Conservation (phyloP, 2,888 invertebrate species). For the Emmelina monodactyla region DNA sequence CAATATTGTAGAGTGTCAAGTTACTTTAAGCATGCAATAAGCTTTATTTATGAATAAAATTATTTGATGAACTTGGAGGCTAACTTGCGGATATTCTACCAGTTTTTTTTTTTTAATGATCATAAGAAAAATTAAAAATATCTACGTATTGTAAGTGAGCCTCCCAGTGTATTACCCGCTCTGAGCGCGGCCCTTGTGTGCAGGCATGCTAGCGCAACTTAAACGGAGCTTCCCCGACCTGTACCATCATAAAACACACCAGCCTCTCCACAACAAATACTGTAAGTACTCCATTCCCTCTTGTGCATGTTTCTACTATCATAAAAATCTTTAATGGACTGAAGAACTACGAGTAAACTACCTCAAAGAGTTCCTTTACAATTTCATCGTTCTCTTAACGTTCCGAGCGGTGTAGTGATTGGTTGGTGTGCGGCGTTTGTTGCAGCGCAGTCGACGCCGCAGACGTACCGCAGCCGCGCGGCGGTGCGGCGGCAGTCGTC, state of each 20-base stretch:
- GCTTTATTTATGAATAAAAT: too few relatives aligned
- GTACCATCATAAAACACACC: conserved; percentile 79
- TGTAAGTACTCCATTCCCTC: conserved; percentile 56
- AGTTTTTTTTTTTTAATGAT: not conserved
- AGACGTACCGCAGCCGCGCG: conserved; percentile 64
- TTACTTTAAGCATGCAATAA: too few relatives aligned
- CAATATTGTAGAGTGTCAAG: too few relatives aligned
- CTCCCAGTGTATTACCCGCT: conserved; percentile 36
- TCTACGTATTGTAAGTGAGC: conserved; percentile 9
- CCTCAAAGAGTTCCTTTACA: too few relatives aligned
- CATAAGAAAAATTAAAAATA: not conserved
- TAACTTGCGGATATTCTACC: too few relatives aligned
- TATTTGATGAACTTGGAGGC: conserved; percentile 1
- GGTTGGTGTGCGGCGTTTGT: too few relatives aligned
- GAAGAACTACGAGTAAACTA: too few relatives aligned
- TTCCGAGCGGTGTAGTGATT: too few relatives aligned
- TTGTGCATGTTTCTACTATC: conserved; percentile 36
- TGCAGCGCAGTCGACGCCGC: conserved; percentile 71
- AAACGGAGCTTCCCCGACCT: conserved; percentile 89
- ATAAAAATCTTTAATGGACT: too few relatives aligned
- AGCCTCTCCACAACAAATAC: conserved; percentile 78
- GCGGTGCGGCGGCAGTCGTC: conserved; percentile 70
- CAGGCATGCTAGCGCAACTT: conserved; percentile 89
- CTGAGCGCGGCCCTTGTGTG: conserved; percentile 69
- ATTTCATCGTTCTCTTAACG: too few relatives aligned